Conservation (phyloP, 2,113 vertebrate genomes). For the Hypocryptadius cinnamomeus region DNA sequence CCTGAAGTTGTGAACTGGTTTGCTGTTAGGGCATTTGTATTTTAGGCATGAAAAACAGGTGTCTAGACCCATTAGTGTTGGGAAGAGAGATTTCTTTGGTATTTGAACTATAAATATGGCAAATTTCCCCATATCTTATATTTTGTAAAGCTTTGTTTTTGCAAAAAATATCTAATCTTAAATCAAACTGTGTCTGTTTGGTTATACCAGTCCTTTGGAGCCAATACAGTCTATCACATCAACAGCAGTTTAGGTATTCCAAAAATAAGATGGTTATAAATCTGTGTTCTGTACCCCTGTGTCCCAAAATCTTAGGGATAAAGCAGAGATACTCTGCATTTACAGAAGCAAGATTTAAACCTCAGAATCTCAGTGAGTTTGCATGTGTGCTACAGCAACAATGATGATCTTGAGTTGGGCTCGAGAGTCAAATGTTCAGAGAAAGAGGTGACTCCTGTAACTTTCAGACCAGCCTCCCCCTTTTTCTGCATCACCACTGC, state of each 20-base stretch:
- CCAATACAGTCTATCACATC: background rate
- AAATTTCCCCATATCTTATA: background rate
- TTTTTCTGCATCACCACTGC: background rate
- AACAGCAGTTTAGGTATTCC: background rate
- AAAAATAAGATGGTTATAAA: background rate
- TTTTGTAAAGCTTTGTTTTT: conserved; percentile 38
- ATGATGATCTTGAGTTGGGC: accelerated
- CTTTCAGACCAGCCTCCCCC: background rate
- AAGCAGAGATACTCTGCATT: background rate
- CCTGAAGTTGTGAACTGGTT: conserved; percentile 5
- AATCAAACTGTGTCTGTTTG: background rate
- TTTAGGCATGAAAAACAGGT: conserved; percentile 43
- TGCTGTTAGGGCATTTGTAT: conserved; percentile 38
- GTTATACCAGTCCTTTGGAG: background rate
- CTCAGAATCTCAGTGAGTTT: background rate
- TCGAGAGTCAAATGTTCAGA: background rate
- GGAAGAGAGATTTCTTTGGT: conserved; percentile 21
- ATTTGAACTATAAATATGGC: conserved; percentile 24
- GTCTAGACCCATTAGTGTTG: background rate
- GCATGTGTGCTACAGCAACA: background rate
- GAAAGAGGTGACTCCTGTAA: background rate
- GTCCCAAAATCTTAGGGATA: background rate
- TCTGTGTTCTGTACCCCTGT: background rate
- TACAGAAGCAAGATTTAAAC: background rate
- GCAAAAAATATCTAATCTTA: conserved; percentile 17